Base-by-base conservation (phyloP, 1,140 invertebrate genomes). In the Brachionus plicatilis region DNA sequence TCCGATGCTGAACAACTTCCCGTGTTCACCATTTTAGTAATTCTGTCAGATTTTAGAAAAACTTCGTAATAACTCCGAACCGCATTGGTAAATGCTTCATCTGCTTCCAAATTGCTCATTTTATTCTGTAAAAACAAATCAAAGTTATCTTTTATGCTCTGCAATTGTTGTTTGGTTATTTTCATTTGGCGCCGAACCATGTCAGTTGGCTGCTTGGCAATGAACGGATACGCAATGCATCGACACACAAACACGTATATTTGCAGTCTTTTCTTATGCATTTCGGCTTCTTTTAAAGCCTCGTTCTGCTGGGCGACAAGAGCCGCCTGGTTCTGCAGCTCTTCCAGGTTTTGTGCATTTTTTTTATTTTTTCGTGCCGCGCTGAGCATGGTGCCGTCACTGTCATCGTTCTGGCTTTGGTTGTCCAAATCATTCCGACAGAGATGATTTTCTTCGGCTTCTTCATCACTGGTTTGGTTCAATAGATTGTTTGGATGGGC, bases 31-130 rank as follows among this genome's bases (percentile, higher is more conserved):
- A 99, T 97, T 90, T 94, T 94, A 41, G 94, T 91, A 45, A 99
- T 94, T 85, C 97, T 91, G 87, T 99, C 97, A 66, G 96, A 98
- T 89, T 96, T 96, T 3, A 99, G 91, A 91, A 99, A 99, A 53
- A 98, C 95, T 88, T 99, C 97, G 88, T 93, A 94, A 91, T 99
- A 99, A 87, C 94, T 96, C 89, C 98, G 95, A 47, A 99, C 95
- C 24, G 97, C 96, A 90, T 99, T 99, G 89, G 96, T 96, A 88
- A 99, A 99, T 80, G 97, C 97, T 90, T 99, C 97, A 90, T 99
- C 97, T 12, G 96, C 96, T 90, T 97, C 94, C 88, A 99, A 99
- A 76, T 87, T 87, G 89, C 96, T 94, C 5, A 95, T 97, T 90
- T 99, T 97, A 17, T 97, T 92, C 85, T 89, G 91, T 14, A 92